phyloP scores from a whole-genome alignment of 2,113 vertebrate species.

The Dicerorhinus sumatrensis region DNA sequence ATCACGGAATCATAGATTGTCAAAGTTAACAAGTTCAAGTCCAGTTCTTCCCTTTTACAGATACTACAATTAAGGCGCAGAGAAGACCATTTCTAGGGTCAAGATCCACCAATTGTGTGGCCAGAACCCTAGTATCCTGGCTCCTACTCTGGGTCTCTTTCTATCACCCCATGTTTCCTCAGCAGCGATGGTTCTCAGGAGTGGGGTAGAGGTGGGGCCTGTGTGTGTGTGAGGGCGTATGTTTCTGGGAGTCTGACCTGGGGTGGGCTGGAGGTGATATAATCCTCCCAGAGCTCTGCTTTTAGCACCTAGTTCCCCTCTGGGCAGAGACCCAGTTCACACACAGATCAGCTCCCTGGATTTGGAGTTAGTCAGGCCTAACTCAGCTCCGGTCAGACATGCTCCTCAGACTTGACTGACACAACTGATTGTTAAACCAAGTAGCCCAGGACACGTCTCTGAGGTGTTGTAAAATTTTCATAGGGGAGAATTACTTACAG shows the following conservation, averaged over 20 bases:
- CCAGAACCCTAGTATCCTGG: neutral
- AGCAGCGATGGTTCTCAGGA: neutral
- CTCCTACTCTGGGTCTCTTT: neutral
- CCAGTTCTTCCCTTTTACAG: neutral
- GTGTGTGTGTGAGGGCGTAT: neutral
- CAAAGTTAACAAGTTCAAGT: neutral
- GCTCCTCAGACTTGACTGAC: neutral
- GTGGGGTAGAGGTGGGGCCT: no score
- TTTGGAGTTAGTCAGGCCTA: neutral
- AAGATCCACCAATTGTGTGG: neutral
- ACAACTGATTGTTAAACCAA: neutral
- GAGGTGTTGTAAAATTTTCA: neutral
- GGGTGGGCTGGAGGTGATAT: accelerated
- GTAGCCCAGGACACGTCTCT: neutral
- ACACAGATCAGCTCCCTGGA: neutral
- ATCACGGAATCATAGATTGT: neutral
- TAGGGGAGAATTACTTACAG: neutral
- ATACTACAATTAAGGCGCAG: neutral
- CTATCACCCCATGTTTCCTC: neutral
- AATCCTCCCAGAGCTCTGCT: neutral
- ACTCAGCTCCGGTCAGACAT: neutral
- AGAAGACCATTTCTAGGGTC: neutral
- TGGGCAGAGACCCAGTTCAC: neutral
- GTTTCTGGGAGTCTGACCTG: neutral
- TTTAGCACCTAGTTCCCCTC: neutral